These are phyloP conservation scores for Avahi laniger DNA, from an alignment of 2,797 vertebrate species.

Conservation along the genomic window DNA sequence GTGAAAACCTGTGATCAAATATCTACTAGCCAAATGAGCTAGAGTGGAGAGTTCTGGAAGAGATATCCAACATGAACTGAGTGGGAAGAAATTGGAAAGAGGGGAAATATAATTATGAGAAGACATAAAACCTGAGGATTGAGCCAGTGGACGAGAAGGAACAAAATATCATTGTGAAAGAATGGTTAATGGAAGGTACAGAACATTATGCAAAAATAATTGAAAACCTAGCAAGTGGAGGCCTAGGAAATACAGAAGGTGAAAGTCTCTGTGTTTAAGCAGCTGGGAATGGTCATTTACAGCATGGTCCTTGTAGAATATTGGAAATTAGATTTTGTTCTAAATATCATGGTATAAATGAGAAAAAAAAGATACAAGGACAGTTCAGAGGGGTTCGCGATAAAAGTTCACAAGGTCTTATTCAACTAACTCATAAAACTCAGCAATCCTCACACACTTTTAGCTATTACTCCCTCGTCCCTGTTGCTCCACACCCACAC, in stretches of 20 bases:
- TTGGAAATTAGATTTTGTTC: neutral
- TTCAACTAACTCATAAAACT: slow-evolving; percentile 51
- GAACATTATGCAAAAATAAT: neutral
- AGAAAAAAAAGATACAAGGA: neutral
- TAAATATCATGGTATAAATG: neutral
- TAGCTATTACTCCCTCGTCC: neutral
- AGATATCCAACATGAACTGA: neutral
- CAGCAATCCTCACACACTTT: slow-evolving; percentile 24
- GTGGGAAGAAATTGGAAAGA: neutral
- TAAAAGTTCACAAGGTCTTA: slow-evolving; percentile 21
- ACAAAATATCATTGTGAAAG: neutral
- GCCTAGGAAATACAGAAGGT: neutral
- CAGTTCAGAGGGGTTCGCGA: neutral
- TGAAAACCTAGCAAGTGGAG: neutral
- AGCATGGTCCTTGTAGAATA: neutral
- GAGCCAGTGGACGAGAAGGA: neutral
- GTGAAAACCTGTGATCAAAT: neutral
- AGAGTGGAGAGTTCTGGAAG: neutral
- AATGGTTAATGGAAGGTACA: neutral
- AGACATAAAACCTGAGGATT: neutral
- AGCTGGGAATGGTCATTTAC: neutral
- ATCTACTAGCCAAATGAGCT: neutral
- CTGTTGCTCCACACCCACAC: neutral
- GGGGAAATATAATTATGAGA: neutral
- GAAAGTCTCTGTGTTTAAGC: neutral